A percentile compares a stretch with the other conserved stretches of the same genome.
phyloP scores from a whole-genome alignment of 2,797 vertebrate species.

The Rhynchonycteris naso region DNA sequence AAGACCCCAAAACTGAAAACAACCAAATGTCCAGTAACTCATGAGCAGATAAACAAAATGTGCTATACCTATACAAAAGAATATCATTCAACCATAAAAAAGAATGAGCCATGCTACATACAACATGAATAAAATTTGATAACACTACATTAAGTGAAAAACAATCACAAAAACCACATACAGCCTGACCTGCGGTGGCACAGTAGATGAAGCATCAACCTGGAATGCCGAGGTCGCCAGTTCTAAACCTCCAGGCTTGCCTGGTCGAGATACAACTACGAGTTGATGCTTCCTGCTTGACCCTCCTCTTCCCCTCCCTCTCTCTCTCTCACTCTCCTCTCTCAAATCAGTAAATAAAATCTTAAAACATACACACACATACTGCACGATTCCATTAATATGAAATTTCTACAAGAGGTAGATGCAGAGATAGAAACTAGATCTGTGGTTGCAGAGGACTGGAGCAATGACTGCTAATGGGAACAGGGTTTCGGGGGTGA shows the following conservation, averaged over 20 bases:
- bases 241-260: no score
- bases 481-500: not conserved
- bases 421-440: not conserved
- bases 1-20: not conserved
- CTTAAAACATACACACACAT: not conserved
- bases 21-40: not conserved
- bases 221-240: no score
- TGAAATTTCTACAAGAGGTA: not conserved
- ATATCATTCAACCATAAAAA: not conserved
- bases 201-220: no score
- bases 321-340: no score
- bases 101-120: not conserved
- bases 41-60: not conserved
- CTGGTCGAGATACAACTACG: no score
- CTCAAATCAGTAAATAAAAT: no score
- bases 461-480: not conserved
- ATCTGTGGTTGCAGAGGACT: not conserved
- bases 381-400: not conserved
- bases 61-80: not conserved
- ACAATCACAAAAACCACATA: not conserved
- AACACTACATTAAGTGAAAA: not conserved
- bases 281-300: no score
- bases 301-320: no score
- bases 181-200: no score
- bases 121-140: not conserved